Base-by-base conservation (phyloP, 2,888 invertebrate species). In the Tetanocera ferruginea region DNA sequence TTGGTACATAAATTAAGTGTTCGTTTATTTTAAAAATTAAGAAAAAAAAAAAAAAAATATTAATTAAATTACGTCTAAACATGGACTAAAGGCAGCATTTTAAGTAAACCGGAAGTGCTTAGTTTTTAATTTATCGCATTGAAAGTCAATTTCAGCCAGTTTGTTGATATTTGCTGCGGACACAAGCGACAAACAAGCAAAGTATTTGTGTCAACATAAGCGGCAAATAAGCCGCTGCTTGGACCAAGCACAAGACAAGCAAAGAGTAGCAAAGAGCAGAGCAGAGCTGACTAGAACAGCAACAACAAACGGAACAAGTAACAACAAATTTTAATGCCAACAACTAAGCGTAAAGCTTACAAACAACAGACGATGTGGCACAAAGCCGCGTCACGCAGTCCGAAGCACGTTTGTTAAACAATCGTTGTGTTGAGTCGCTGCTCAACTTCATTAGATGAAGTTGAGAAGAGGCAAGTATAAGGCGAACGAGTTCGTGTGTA, bases 381-480 rank as follows among this genome's bases (percentile, higher is more conserved):
- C 84, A 84, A 85, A 84, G 83, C 85, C 82, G 82, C 85, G 84
- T 80, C 87, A 86, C 84, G 85, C 83, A 84, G 84, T 85, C 84
- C 85, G 86, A 87, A 86, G 87, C 87, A 87, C 87, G 87, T 87
- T 87, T 87, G 85, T 86, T 87, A 87, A 87, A 87, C 87, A 87
- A 87, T 84, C 87, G 51, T 55, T 23, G 86, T 85, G 85, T 85
- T 83, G 43, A 43, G 14, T 43, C 11, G 43, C 14, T 43, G 85
- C 87, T 86, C 87, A 87, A 86, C 87, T 87, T 87, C 87, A 87
- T 87, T 87, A 87, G 86, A 79, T 80, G 78, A 77, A 71, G 80
- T 76, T 73, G 81, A 78, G 76, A 76, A 80, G 78, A 79, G 72
- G 75, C 76, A 72, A 71, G 37, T 72, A 80, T 73, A 76, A 64